Conservation (phyloP, 2,888 invertebrate species). For the Coenonympha arcania region DNA sequence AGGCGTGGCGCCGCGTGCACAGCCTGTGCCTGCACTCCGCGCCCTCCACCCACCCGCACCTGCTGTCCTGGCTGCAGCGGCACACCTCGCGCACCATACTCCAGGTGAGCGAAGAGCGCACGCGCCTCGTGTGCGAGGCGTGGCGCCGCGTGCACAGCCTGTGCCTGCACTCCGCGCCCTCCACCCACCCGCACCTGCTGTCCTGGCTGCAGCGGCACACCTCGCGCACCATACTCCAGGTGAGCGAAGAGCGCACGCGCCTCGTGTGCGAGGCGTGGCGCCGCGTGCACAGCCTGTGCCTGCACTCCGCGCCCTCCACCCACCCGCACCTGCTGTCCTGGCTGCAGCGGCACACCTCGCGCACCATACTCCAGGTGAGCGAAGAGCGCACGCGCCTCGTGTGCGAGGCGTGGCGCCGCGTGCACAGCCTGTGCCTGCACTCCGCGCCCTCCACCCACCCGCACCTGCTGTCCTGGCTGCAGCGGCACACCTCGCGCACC, state of each 20-base stretch:
- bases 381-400: constrained; percentile 49
- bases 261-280: constrained; percentile 62
- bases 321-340: constrained; percentile 55
- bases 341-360: constrained; percentile 60
- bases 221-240: constrained; percentile 54
- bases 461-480: constrained; percentile 57
- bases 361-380: constrained; percentile 54
- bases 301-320: constrained; percentile 53
- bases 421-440: constrained; percentile 59
- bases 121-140: constrained; percentile 52
- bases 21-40: constrained; percentile 58
- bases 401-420: constrained; percentile 59
- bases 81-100: constrained; percentile 56
- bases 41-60: constrained; percentile 50
- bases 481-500: constrained; percentile 55
- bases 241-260: constrained; percentile 48
- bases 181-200: constrained; percentile 54
- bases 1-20: constrained; percentile 61
- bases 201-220: constrained; percentile 63
- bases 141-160: constrained; percentile 59
- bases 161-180: constrained; percentile 54
- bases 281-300: constrained; percentile 55
- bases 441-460: constrained; percentile 52
- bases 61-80: constrained; percentile 56
- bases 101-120: constrained; percentile 56